Evolutionary conservation across 1,140 invertebrate species (phyloP).

Genomic region (Holotrichia oblita): DNA sequence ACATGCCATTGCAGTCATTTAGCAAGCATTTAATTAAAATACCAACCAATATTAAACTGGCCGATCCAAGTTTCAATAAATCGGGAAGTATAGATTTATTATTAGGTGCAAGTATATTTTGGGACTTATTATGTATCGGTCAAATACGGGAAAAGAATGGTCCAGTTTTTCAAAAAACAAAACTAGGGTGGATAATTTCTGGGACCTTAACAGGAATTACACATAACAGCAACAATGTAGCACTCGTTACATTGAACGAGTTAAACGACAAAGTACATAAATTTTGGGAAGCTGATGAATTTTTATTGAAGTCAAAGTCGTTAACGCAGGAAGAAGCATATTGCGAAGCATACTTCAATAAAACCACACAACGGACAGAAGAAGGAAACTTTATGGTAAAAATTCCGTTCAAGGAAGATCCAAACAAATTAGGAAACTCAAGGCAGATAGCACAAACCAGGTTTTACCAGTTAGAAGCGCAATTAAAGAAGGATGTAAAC

Average conservation of each 20-base stretch:
- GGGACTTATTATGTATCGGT: slow-evolving; percentile 17
- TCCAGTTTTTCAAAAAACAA: slow-evolving; percentile 33
- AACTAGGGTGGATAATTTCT: slow-evolving; percentile 37
- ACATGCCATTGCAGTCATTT: background rate
- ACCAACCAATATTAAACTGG: slow-evolving; percentile 31
- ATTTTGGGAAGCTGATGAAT: slow-evolving; percentile 40
- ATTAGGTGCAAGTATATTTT: slow-evolving; percentile 32
- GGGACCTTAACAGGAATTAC: background rate
- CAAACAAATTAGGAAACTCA: slow-evolving; percentile 39
- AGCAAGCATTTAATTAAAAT: background rate
- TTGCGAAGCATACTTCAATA: slow-evolving; percentile 25
- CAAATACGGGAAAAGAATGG: slow-evolving; percentile 27
- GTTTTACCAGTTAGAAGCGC: slow-evolving; percentile 29
- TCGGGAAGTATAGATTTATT: background rate
- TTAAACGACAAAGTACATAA: background rate
- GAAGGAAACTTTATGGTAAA: slow-evolving; percentile 42
- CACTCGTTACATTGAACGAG: background rate
- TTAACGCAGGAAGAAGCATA: slow-evolving; percentile 13
- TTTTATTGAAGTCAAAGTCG: background rate
- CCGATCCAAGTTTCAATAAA: slow-evolving; percentile 24
- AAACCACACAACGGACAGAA: slow-evolving; percentile 27
- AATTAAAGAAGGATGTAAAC: slow-evolving; percentile 17
- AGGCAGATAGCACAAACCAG: background rate
- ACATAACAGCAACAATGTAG: slow-evolving; percentile 4
- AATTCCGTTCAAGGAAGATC: slow-evolving; percentile 35